Conservation (phyloP, 2,888 invertebrate genomes). For the Noctua comes region DNA sequence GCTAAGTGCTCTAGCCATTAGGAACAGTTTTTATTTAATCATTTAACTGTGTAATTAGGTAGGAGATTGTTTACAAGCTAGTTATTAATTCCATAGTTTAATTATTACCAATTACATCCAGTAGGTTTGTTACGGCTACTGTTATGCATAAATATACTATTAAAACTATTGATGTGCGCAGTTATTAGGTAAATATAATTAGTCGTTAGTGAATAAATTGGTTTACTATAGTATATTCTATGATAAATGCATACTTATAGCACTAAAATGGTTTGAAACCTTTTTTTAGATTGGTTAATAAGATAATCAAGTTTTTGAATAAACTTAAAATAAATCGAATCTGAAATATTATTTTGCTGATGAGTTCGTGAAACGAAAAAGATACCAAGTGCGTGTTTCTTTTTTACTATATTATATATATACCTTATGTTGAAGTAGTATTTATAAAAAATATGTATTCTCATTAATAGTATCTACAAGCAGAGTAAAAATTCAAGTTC, state of each 20-base stretch:
- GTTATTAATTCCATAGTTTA: slow-evolving; percentile 48
- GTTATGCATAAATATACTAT: slow-evolving; percentile 45
- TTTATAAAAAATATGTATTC: neutral
- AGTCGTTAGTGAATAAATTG: neutral
- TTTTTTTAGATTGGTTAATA: neutral
- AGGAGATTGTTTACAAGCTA: slow-evolving; percentile 41
- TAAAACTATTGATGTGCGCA: slow-evolving; percentile 15
- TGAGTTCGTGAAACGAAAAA: neutral
- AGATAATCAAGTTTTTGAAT: neutral
- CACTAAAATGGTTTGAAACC: neutral
- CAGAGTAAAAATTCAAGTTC: neutral
- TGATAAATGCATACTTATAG: neutral
- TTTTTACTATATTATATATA: too few species aligned
- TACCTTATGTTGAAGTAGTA: neutral
- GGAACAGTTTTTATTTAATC: slow-evolving; percentile 38
- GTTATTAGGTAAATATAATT: slow-evolving; percentile 13
- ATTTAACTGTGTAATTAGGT: slow-evolving; percentile 38
- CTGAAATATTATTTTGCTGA: neutral
- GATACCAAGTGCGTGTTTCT: neutral
- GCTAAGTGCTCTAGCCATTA: slow-evolving; percentile 15
- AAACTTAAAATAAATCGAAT: neutral
- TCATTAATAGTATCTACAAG: neutral
- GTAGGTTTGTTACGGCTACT: slow-evolving; percentile 19
- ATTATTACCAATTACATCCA: slow-evolving; percentile 45
- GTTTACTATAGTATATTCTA: neutral